A percentile compares a stretch with the other conserved stretches of the same genome.
Conservation (phyloP, 2,113 vertebrate species). For the Perca flavescens region DNA sequence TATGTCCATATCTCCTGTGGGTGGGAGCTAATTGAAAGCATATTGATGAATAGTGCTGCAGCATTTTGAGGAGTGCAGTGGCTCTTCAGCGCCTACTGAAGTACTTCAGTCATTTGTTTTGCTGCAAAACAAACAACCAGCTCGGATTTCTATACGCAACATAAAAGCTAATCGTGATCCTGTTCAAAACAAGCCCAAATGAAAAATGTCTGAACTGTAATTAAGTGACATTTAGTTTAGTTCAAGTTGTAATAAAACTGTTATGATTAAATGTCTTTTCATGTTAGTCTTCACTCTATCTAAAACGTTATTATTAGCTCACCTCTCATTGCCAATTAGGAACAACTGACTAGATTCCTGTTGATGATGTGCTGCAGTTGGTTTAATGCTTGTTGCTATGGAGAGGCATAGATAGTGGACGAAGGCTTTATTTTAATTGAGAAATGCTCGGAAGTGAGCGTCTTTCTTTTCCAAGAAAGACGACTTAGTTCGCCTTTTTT, state of each 20-base stretch:
- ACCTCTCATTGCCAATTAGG: slow-evolving; percentile 70
- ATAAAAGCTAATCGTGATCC: slow-evolving; percentile 31
- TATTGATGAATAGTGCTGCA: slow-evolving; percentile 72
- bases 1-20: slow-evolving; percentile 54
- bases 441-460: slow-evolving; percentile 59
- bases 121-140: slow-evolving; percentile 58
- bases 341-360: slow-evolving; percentile 69
- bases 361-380: slow-evolving; percentile 66
- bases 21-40: slow-evolving; percentile 62
- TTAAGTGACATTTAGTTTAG: slow-evolving; percentile 41
- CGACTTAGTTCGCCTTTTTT: slow-evolving; percentile 1
- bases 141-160: slow-evolving; percentile 7
- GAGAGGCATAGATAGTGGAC: slow-evolving; percentile 65
- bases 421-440: slow-evolving; percentile 34
- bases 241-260: slow-evolving; percentile 47
- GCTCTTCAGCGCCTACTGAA: slow-evolving; percentile 59
- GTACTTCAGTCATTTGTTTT: slow-evolving; percentile 56
- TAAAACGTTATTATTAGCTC: slow-evolving; percentile 73
- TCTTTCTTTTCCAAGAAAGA: slow-evolving; percentile 14
- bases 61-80: slow-evolving; percentile 61
- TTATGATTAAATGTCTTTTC: slow-evolving; percentile 36
- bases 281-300: slow-evolving; percentile 53
- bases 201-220: slow-evolving; percentile 42
- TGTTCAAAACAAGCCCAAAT: slow-evolving; percentile 22
- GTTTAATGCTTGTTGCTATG: slow-evolving; percentile 79